Base-by-base conservation (phyloP, 2,888 invertebrate species). In the Callyntrura sp. region DNA sequence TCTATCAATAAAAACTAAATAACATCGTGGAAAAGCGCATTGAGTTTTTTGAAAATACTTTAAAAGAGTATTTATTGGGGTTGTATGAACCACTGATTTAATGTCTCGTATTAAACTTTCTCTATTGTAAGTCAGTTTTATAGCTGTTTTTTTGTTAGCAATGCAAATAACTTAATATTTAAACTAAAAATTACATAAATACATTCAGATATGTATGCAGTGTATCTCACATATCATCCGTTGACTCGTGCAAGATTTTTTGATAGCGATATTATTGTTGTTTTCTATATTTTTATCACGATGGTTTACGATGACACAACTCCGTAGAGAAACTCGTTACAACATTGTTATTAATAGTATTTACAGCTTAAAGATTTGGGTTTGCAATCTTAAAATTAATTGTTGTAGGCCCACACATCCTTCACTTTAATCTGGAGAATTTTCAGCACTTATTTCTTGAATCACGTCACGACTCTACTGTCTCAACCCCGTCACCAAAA, bases 401-500 rank as follows among this genome's bases (percentile, higher is more conserved):
- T 14, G 14, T 68, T 45, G 12, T 78, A 57, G 45, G 57, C 35
- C 57, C 79, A 79, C 79, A 57, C 55, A 35, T 55, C 28, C 43
- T 12, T 23, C 12, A 28, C 76, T 48, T 76, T 17, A 35, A 35
- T 28, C 57, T 23, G 78, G 11, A n/a, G 57, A 83, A 17, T 73
- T 88, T 60, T 12, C 28, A 60, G 70, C 55, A 70, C 84, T 76
- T 85, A 85, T 17, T 68, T 70, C 6, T 65, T 28, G 60, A 85
- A 51, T 35, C 25, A 51, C 65, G 85, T 83, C 84, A 89, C 70
- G 84, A 60, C 57, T 85, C 85, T 62, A 84, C 43, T 17, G 97
- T 97, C 94, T 98, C 97, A 17, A 98, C 98, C 14, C 97, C 97
- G 94, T 98, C 97, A 17, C 98, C 98, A 93, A 98, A 95, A 95